These are phyloP conservation scores for Eumaeus atala DNA, from an alignment of 1,140 invertebrate species.

Conservation along the genomic window DNA sequence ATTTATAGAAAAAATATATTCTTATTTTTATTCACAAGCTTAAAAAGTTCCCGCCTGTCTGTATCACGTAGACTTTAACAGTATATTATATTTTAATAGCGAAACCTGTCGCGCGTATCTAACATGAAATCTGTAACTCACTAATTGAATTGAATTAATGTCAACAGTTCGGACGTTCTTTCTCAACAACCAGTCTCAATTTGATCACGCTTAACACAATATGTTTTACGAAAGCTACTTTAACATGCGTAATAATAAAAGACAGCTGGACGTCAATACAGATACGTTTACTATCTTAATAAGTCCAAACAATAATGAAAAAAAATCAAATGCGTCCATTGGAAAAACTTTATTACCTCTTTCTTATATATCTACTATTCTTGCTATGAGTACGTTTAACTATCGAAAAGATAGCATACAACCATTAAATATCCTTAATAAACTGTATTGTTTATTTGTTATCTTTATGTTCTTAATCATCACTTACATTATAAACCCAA, in stretches of 20 bases:
- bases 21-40: too few species aligned
- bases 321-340: slow-evolving; percentile 23
- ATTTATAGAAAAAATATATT: too few species aligned
- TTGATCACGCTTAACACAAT: background rate
- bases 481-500: slow-evolving; percentile 24
- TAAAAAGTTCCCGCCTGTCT: too few species aligned
- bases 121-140: too few species aligned
- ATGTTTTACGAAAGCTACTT: slow-evolving; percentile 31
- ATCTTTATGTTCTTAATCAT: slow-evolving; percentile 22
- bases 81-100: too few species aligned
- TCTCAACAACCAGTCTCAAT: too few species aligned
- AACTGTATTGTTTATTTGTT: slow-evolving; percentile 34
- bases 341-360: slow-evolving; percentile 38
- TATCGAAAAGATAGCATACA: slow-evolving; percentile 27
- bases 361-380: slow-evolving; percentile 35
- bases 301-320: slow-evolving; percentile 18
- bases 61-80: too few species aligned
- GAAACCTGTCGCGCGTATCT: too few species aligned
- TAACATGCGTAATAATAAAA: slow-evolving; percentile 9
- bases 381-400: slow-evolving; percentile 35
- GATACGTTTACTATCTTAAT: slow-evolving; percentile 32
- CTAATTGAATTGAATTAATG: too few species aligned
- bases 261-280: slow-evolving; percentile 12
- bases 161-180: too few species aligned
- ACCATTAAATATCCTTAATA: slow-evolving; percentile 26